Conservation (phyloP, 35 echinoderm and acorn worm species). For the Hemicentrotus pulcherrimus region DNA sequence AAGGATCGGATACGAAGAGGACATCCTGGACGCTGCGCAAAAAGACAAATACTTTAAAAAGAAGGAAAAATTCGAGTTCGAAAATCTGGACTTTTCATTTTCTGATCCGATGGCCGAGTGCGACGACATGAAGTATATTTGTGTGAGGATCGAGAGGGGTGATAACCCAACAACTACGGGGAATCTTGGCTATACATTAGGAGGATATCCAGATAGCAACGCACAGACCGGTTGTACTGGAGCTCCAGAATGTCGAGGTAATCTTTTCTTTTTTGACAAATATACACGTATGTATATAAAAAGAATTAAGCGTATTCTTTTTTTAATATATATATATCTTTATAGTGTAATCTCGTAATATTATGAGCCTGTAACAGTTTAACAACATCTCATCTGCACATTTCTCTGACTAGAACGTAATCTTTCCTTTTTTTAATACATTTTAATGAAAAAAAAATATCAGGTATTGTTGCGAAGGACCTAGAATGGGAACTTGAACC, state of each 20-base stretch:
- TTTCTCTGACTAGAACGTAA: background rate
- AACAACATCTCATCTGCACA: no score
- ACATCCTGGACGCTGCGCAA: constrained; percentile 48
- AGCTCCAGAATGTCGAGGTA: constrained; percentile 69
- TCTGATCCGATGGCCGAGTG: constrained; percentile 47
- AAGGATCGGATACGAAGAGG: constrained; percentile 48
- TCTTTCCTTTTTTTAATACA: no score
- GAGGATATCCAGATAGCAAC: constrained; percentile 19
- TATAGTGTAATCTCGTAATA: no score
- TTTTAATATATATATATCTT: no score
- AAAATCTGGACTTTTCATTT: constrained; percentile 26
- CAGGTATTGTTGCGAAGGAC: constrained; percentile 56
- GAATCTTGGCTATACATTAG: constrained; percentile 53
- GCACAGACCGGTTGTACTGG: constrained; percentile 71
- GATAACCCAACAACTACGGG: constrained; percentile 30
- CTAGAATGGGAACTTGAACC: constrained; percentile 53
- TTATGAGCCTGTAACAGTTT: no score
- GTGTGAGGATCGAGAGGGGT: constrained; percentile 57
- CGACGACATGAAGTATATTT: constrained; percentile 48
- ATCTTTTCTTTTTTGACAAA: background rate
- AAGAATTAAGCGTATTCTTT: no score
- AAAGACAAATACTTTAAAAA: constrained; percentile 25
- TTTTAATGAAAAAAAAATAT: no score
- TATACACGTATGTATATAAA: background rate
- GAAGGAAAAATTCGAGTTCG: constrained; percentile 59